These are phyloP conservation scores for Campylorhamphus procurvoides DNA, from an alignment of 2,113 vertebrate genomes.

Conservation along the genomic window DNA sequence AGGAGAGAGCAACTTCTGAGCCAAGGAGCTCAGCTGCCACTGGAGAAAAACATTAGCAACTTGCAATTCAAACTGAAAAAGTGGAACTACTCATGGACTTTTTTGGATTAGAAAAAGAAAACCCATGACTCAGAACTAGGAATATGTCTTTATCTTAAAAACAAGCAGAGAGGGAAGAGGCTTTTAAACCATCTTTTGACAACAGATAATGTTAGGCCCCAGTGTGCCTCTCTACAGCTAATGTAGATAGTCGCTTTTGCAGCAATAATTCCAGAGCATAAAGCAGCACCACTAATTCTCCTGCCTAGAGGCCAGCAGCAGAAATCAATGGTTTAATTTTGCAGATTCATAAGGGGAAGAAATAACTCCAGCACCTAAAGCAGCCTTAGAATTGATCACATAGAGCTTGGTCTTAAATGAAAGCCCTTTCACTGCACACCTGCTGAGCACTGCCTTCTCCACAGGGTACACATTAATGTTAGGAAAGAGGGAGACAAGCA, in stretches of 20 bases:
- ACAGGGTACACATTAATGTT: background rate
- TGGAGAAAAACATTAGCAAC: background rate
- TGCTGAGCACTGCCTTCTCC: background rate
- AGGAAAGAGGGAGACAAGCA: background rate
- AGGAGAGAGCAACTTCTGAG: background rate
- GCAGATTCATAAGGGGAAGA: background rate
- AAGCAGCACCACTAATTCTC: background rate
- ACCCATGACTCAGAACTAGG: background rate
- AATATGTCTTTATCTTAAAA: background rate
- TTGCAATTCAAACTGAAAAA: background rate
- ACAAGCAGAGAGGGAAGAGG: background rate
- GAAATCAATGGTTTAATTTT: background rate
- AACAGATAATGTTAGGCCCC: background rate
- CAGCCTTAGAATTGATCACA: background rate
- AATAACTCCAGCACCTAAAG: background rate
- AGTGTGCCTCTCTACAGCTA: background rate
- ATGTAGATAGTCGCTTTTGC: background rate
- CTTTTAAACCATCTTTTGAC: background rate
- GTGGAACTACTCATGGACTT: background rate
- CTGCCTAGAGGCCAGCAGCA: background rate
- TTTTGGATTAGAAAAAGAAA: background rate
- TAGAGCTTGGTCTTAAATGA: background rate
- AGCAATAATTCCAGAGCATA: background rate
- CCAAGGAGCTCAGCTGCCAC: background rate
- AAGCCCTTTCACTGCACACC: background rate